Conservation (phyloP, 2,888 invertebrate genomes). For the Melikaiella ostensackeni region DNA sequence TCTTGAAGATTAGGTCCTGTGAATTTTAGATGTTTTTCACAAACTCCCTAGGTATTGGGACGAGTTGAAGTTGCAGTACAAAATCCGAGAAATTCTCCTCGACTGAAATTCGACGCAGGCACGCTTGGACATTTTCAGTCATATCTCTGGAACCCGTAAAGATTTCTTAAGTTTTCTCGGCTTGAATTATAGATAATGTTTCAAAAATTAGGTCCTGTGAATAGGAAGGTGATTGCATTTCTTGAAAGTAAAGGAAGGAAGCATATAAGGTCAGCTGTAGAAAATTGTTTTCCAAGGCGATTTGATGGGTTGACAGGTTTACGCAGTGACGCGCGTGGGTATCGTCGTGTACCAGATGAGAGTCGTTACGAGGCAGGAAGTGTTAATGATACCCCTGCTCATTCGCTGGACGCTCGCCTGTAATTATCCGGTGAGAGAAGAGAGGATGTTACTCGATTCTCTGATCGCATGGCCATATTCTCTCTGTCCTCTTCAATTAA, state of each 20-base stretch:
- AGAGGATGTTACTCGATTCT: slow-evolving; percentile 58
- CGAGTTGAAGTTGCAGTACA: too few relatives aligned
- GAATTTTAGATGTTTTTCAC: too few relatives aligned
- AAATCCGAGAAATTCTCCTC: too few relatives aligned
- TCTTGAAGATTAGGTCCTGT: too few relatives aligned
- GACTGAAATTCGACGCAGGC: too few relatives aligned
- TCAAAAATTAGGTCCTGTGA: too few relatives aligned
- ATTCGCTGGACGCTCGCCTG: slow-evolving; percentile 74
- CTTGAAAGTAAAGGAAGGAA: not conserved
- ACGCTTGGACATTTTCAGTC: too few relatives aligned
- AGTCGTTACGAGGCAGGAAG: slow-evolving; percentile 76
- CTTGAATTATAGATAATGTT: too few relatives aligned
- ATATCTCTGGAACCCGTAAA: too few relatives aligned
- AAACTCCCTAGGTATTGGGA: too few relatives aligned
- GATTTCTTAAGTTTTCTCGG: too few relatives aligned
- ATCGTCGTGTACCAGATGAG: slow-evolving; percentile 72
- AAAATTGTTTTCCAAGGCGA: slow-evolving; percentile 59
- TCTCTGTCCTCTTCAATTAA: slow-evolving; percentile 57
- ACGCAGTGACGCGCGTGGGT: slow-evolving; percentile 67
- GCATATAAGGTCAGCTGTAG: slow-evolving; percentile 19
- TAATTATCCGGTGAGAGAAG: slow-evolving; percentile 70
- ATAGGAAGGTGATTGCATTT: slow-evolving; percentile 4
- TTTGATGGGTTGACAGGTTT: slow-evolving; percentile 71
- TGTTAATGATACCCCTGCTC: slow-evolving; percentile 76
- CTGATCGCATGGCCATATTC: slow-evolving; percentile 41